Conservation (phyloP, 1,140 invertebrate species). For the Trichonephila clavipes region DNA sequence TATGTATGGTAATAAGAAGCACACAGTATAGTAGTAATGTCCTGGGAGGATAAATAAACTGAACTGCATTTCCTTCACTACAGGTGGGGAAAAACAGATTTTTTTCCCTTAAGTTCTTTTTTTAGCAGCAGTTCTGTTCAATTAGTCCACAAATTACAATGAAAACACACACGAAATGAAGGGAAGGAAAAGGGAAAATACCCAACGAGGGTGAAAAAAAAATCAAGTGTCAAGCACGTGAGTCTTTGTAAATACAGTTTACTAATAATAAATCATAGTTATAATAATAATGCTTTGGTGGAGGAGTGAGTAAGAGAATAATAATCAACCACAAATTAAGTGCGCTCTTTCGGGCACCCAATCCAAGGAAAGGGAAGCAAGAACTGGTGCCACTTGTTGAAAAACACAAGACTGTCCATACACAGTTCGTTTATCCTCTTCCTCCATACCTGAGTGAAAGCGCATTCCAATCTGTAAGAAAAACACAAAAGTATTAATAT, state of each 20-base stretch:
- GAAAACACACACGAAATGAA: slow-evolving; percentile 66
- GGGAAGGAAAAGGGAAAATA: neutral
- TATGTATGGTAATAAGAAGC: slow-evolving; percentile 69
- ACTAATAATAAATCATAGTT: neutral
- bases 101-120: slow-evolving; percentile 51
- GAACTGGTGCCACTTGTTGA: slow-evolving; percentile 75
- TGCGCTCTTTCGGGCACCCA: slow-evolving; percentile 73
- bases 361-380: slow-evolving; percentile 75
- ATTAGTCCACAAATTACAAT: slow-evolving; percentile 15
- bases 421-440: slow-evolving; percentile 75
- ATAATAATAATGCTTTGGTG: slow-evolving; percentile 63
- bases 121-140: neutral
- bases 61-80: slow-evolving; percentile 55
- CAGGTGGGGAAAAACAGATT: slow-evolving; percentile 37
- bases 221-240: neutral
- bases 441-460: slow-evolving; percentile 76
- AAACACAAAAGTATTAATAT: neutral
- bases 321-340: slow-evolving; percentile 71
- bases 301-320: slow-evolving; percentile 59
- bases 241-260: neutral
- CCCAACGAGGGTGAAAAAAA: neutral
- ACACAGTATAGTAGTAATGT: slow-evolving; percentile 72
- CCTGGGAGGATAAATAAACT: slow-evolving; percentile 63
- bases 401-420: slow-evolving; percentile 74
- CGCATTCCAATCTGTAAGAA: slow-evolving; percentile 73